Base-by-base conservation (phyloP, 2,888 invertebrate species). In the Pilophorus perplexus region DNA sequence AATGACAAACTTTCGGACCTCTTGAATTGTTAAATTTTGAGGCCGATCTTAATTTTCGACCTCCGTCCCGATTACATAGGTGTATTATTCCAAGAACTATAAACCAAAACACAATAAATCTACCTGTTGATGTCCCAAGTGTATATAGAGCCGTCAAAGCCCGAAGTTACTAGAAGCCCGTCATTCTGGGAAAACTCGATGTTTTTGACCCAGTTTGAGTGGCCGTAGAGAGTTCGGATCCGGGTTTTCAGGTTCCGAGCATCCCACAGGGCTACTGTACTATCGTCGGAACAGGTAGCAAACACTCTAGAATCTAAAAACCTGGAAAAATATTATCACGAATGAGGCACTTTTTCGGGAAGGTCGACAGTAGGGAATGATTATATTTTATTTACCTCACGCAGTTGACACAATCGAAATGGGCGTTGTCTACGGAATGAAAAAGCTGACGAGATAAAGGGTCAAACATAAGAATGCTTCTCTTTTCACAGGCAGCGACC, bases 161-260 rank as follows among this genome's bases (percentile, higher is more conserved):
- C 94, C 1, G 93, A 94, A 0, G 93, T 93, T 12, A 96, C 86
- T 67, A 96, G 81, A 6, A 93, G 80, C 70, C 90, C 88, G 75
- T 90, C 89, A 74, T 86, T 86, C 20, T 86, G 84, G 27, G 91
- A 91, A 77, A 91, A 95, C 76, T 96, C 95, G 71, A 96, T 93
- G 77, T 94, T 96, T 78, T 96, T 96, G 50, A 93, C 95, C 95
- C 95, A 96, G 79, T 93, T 93, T 0, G 90, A 87, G 77, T 96
- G 95, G 0, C 94, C 95, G 68, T 85, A 83, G 8, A 95, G 80
- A 12, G 87, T 86, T 67, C 88, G 83, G 67, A 91, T 85, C 74
- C 87, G 86, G 66, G 84, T 83, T 74, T 87, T 89, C 60, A 94
- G 79, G 77, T 88, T 89, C 62, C 96, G 82, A n/a, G 89, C 84